Conservation (phyloP, 2,888 invertebrate genomes). For the Nysson spinosus region DNA sequence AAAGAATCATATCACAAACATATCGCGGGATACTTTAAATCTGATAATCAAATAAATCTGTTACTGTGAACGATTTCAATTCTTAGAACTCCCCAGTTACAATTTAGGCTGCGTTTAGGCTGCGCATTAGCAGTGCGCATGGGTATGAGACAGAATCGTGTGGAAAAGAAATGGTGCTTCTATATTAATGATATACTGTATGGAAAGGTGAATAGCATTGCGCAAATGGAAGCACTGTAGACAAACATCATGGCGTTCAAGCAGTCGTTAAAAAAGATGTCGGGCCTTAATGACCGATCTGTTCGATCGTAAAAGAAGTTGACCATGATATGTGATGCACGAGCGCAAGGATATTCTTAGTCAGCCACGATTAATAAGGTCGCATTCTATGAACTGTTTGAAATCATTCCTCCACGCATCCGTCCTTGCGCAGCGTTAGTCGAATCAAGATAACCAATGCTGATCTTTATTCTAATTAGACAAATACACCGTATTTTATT, state of each 20-base stretch:
- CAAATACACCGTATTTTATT: not conserved
- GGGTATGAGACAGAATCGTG: too few species aligned
- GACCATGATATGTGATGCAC: conserved; percentile 57
- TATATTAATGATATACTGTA: too few species aligned
- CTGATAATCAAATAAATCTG: too few species aligned
- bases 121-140: too few species aligned
- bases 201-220: conserved; percentile 26
- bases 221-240: conserved; percentile 22
- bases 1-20: too few species aligned
- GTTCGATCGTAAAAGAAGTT: conserved; percentile 50
- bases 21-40: too few species aligned
- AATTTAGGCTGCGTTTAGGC: too few species aligned
- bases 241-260: conserved; percentile 6
- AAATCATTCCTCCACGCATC: conserved; percentile 14
- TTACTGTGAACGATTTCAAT: too few species aligned
- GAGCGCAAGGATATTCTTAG: conserved; percentile 51
- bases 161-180: too few species aligned
- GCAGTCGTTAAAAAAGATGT: conserved; percentile 29
- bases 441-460: conserved; percentile 14
- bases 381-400: conserved; percentile 43
- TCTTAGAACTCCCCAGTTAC: too few species aligned
- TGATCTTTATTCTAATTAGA: not conserved
- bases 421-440: not conserved
- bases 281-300: conserved; percentile 35
- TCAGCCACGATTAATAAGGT: conserved; percentile 51